Conservation (phyloP, 2,797 vertebrate genomes). For the Rhinella marina region DNA sequence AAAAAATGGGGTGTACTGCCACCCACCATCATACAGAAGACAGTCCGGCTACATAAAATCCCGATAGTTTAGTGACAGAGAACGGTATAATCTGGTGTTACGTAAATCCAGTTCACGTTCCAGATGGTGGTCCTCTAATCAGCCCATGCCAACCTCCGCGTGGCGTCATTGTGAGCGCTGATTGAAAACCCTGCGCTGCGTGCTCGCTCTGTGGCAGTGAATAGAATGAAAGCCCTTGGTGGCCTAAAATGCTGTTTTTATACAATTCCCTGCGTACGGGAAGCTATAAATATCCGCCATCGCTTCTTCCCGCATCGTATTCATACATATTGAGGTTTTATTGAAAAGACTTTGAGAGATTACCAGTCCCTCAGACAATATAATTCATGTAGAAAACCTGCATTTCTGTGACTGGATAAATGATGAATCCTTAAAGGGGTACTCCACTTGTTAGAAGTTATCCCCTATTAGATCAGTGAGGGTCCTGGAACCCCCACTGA, state of each 20-base stretch:
- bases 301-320: not conserved
- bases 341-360: not conserved
- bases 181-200: slow-evolving; percentile 37
- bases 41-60: not conserved
- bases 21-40: not conserved
- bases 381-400: not conserved
- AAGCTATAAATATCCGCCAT: slow-evolving; percentile 23
- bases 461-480: too few species aligned
- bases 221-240: slow-evolving; percentile 15
- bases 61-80: not conserved
- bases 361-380: too few species aligned
- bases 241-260: not conserved
- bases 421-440: not conserved
- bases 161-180: slow-evolving; percentile 38
- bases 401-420: not conserved
- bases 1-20: not conserved
- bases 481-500: too few species aligned
- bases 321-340: not conserved
- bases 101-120: slow-evolving; percentile 44
- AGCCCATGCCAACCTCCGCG: slow-evolving; percentile 20
- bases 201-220: not conserved
- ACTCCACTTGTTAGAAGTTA: too few species aligned
- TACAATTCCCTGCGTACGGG: not conserved
- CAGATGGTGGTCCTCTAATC: slow-evolving; percentile 49
- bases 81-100: slow-evolving; percentile 27